phyloP scores from a whole-genome alignment of 1,140 invertebrate species.

The Drosophila sturtevanti region DNA sequence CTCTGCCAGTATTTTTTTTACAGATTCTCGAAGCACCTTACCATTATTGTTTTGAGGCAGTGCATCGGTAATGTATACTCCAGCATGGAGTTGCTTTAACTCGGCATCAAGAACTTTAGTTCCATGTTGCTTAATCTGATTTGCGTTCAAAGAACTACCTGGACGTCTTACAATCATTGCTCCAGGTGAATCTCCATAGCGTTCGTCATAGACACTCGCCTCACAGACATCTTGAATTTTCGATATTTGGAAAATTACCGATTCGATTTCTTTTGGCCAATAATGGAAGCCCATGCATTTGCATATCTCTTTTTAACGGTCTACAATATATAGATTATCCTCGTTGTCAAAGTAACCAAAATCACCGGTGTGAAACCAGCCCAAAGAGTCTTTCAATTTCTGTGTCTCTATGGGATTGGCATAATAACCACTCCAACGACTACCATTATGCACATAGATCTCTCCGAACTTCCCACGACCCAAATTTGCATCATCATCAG shows the following conservation, averaged over 20 bases:
- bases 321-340: constrained; percentile 87
- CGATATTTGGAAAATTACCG: constrained; percentile 41
- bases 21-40: constrained; percentile 85
- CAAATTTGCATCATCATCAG: constrained; percentile 62
- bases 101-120: constrained; percentile 47
- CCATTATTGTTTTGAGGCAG: constrained; percentile 86
- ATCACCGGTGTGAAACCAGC: constrained; percentile 90
- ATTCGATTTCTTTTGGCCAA: constrained; percentile 72
- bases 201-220: constrained; percentile 63
- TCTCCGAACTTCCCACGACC: constrained; percentile 80
- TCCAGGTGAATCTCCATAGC: constrained; percentile 54
- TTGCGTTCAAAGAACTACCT: constrained; percentile 15
- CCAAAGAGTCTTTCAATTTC: constrained; percentile 85
- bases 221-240: constrained; percentile 71
- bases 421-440: constrained; percentile 83
- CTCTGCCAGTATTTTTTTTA: constrained; percentile 56
- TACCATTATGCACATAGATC: constrained; percentile 74
- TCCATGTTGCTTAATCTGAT: constrained; percentile 50
- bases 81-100: constrained; percentile 84
- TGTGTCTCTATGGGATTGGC: constrained; percentile 85
- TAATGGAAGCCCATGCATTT: constrained; percentile 85
- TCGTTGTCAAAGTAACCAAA: constrained; percentile 88
- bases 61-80: constrained; percentile 84
- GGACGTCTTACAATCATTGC: constrained; percentile 52
- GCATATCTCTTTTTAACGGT: constrained; percentile 90